Evolutionary conservation across 2,113 vertebrate genomes (phyloP).

Genomic region (Oreochromis spilurus): DNA sequence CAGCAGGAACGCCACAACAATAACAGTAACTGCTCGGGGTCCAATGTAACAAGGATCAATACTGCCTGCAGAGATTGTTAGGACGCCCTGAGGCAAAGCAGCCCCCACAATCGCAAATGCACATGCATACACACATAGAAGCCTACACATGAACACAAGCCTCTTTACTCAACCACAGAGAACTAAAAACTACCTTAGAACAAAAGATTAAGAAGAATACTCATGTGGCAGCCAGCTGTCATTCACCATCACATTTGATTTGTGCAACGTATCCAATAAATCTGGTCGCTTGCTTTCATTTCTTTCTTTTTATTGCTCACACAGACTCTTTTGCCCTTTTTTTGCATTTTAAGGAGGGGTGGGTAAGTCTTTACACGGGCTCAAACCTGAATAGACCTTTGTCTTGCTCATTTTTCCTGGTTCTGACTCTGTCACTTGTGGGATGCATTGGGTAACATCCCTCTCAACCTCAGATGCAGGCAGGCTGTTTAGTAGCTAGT

Average conservation of each 20-base stretch:
- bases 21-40: conserved; percentile 4
- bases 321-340: conserved; percentile 51
- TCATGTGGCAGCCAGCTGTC: conserved; percentile 80
- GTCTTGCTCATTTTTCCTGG: conserved; percentile 88
- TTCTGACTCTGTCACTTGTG: conserved; percentile 90
- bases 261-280: conserved; percentile 41
- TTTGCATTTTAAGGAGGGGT: conserved; percentile 68
- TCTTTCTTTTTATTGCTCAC: conserved; percentile 66
- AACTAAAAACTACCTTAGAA: conserved; percentile 1
- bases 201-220: conserved; percentile 13
- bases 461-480: conserved; percentile 72
- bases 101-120: neutral
- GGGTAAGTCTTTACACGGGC: conserved; percentile 80
- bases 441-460: conserved; percentile 82
- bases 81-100: conserved; percentile 14
- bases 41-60: conserved; percentile 15
- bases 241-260: conserved; percentile 71
- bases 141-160: neutral
- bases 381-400: conserved; percentile 92
- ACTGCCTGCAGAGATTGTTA: neutral
- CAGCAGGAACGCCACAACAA: neutral
- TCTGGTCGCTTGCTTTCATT: conserved; percentile 63
- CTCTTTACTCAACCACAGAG: neutral
- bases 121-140: neutral
- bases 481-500: conserved; percentile 65